Base-by-base conservation (phyloP, 2,113 vertebrate species). In the Indri indri region DNA sequence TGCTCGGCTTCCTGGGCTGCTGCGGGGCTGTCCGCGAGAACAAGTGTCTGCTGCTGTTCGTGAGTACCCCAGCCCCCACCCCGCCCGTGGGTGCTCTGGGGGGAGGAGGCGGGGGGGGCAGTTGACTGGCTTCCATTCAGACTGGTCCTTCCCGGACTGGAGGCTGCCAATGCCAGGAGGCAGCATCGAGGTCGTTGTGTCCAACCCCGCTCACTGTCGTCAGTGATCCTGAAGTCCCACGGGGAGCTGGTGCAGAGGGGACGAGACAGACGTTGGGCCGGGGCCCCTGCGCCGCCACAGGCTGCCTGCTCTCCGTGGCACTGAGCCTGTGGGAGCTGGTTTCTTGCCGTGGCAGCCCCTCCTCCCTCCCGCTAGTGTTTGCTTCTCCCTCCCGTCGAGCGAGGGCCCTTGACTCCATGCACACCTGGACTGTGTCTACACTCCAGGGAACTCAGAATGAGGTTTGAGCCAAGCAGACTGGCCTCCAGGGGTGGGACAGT, bases 1-100 rank as follows among this genome's bases (percentile, higher is more conserved):
- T 99, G 96, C 99, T 99, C 13, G 99, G 99, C 65, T 99, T 99
- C 98, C 99, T 99, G 14, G 99, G 99, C 98, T 99, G 99, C 99
- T 99, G 99, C 0, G 99, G 99, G 14, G 99, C 99, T 86, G 99
- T 99, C 97, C 98, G 99, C 0, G 99, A 99, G 98, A 99, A 99
- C 98, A 99, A 99, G 97, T 99, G 99, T 95, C 99, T 99, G 52
- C 99, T 99, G 94, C 98, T 99, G 3, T 99, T 99, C 74, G 99
- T 99, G 98, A 99, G 99, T 99, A 98, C 8, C 57, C 8, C 9
- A 0, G 16, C 22, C 50, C 25, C 50, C 34, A 30, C 18, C 40
- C 84, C 79, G 11, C 20, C 50, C 8, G 0, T 11, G 40, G 52
- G n/a, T 2, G 6, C 27, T 45, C 45, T 0, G 3, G 30, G 70